phyloP scores from a whole-genome alignment of 2,888 invertebrate species.

The Latrodectus elegans region DNA sequence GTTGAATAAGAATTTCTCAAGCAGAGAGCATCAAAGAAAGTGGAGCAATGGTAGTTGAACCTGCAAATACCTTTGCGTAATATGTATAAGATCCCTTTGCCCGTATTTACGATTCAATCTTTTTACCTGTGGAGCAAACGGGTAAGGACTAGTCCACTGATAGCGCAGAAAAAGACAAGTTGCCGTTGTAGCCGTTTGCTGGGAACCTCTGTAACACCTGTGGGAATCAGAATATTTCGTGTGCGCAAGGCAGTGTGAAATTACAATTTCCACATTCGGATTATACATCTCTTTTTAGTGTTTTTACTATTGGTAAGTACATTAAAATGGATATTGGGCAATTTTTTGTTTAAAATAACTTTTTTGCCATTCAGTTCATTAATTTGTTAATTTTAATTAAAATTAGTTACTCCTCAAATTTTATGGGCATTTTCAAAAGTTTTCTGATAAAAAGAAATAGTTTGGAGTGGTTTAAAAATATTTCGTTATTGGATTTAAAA shows the following conservation, averaged over 20 bases:
- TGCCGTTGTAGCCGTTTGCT: conserved; percentile 45
- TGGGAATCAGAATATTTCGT: not conserved
- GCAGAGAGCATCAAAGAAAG: too few relatives aligned
- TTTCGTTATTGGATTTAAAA: too few relatives aligned
- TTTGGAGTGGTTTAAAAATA: too few relatives aligned
- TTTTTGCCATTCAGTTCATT: not conserved
- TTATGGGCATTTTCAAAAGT: too few relatives aligned
- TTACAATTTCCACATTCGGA: conserved; percentile 16
- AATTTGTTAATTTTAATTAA: not conserved
- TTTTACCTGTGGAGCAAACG: conserved; percentile 61
- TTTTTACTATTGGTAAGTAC: conserved; percentile 2
- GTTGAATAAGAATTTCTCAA: too few relatives aligned
- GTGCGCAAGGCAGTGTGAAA: not conserved
- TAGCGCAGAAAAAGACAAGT: conserved; percentile 57
- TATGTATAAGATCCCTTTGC: conserved; percentile 12
- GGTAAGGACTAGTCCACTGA: conserved; percentile 58
- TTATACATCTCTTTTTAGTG: conserved; percentile 10
- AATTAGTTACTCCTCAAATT: too few relatives aligned
- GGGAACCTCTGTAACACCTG: conserved; percentile 40
- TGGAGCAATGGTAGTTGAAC: not conserved
- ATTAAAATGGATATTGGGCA: not conserved
- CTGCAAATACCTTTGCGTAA: not conserved
- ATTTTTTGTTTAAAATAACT: not conserved
- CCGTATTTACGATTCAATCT: conserved; percentile 36
- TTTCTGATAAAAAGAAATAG: too few relatives aligned